Evolutionary conservation across 2,113 vertebrate species (phyloP), one percentile per base, ranked within the genome.

Genomic region (Motacilla alba): DNA sequence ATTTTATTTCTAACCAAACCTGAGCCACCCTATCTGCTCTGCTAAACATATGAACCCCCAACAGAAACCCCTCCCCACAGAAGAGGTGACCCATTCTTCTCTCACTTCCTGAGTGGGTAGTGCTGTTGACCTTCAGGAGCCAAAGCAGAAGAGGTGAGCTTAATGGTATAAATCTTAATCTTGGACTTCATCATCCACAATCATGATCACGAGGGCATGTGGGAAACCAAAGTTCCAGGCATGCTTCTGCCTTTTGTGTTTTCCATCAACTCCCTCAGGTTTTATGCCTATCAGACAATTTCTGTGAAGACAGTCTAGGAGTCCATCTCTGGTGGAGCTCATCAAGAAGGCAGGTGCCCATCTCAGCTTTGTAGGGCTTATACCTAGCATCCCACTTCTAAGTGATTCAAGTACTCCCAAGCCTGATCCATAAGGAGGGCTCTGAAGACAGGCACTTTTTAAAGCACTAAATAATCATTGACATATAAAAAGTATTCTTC

Each of bases 191-290:
- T 4, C 21, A 56, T 43, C 21, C 18, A 41, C 22, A 50, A 1
- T 3, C 1, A 4, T 35, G 39, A 74, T 11, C 33, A 20, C 0
- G 3, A 89, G 11, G 30, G 13, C 13, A 3, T 7, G 13, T 1
- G 0, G 9, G 1, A 9, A 33, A n/a, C 7, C 30, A 35, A 28
- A 37, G 37, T n/a, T 77, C 47, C 64, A 46, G 50, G 9, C 13
- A 41, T 35, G 17, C 10, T 49, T 74, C 37, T 74, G 24, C 18
- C 33, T 72, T 79, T 33, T 16, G 8, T 47, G 18, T 68, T 85
- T 87, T 79, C 49, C 66, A 15, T 55, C 35, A 56, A 12, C 15
- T 85, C 4, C 11, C 8, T 72, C 27, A 39, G 35, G 21, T 67
- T 92, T 87, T 59, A 27, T 31, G 64, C 8, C 7, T 43, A 58